A percentile compares a stretch with the other conserved stretches of the same genome.
Evolutionary conservation across 37 sponge, comb jelly and placozoan species (phyloP).

Genomic region (Mnemiopsis leidyi): DNA sequence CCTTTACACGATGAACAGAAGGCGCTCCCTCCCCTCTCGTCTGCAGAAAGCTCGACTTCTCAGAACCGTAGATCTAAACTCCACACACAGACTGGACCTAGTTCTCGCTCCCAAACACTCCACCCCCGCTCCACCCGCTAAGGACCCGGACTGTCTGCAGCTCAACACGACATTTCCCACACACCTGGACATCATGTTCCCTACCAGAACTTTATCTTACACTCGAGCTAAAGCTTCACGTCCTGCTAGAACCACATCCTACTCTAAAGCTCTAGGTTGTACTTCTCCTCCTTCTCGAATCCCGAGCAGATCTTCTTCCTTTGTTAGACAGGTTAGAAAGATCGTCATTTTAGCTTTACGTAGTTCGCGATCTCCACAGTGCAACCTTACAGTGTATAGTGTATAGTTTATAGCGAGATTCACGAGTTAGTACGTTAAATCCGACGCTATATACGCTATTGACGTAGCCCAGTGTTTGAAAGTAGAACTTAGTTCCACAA

Average conservation of each 20-base stretch:
- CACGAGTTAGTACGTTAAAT: too few species aligned
- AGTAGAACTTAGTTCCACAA: too few species aligned
- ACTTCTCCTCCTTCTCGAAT: too few species aligned
- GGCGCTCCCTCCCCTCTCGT: not conserved
- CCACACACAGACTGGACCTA: not conserved
- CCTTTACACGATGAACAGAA: not conserved
- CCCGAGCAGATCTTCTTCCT: too few species aligned
- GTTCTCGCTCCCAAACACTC: not conserved
- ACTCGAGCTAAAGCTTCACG: not conserved
- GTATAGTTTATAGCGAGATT: too few species aligned
- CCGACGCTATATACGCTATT: too few species aligned
- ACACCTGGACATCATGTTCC: not conserved
- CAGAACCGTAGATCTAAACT: not conserved
- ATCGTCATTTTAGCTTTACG: not conserved
- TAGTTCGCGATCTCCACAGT: not conserved
- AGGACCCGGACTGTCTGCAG: not conserved
- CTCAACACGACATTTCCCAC: not conserved
- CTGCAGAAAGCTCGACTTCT: not conserved
- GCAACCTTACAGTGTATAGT: too few species aligned
- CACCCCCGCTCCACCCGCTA: not conserved
- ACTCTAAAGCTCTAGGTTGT: not conserved
- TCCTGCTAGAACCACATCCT: not conserved
- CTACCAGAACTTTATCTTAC: not conserved
- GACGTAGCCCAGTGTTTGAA: too few species aligned
- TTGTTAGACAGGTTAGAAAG: not conserved